Evolutionary conservation across 2,113 vertebrate genomes (phyloP).

Genomic region (Hydrochoerus hydrochaeris): DNA sequence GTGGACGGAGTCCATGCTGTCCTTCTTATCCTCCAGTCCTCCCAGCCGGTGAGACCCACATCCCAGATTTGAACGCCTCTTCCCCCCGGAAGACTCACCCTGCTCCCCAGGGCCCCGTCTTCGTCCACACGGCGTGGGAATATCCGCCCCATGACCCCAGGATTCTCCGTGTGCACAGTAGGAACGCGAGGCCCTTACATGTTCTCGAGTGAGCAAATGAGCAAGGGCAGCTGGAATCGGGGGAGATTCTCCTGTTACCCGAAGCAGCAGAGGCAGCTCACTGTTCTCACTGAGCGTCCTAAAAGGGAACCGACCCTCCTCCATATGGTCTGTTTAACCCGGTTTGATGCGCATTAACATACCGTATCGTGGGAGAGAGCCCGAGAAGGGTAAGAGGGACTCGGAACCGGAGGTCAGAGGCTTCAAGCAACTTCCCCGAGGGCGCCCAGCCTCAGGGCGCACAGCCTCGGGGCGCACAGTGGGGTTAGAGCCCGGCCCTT

Average conservation of each 20-base stretch:
- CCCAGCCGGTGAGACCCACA: background rate
- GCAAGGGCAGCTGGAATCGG: background rate
- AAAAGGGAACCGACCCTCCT: background rate
- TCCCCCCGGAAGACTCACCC: background rate
- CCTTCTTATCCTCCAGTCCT: background rate
- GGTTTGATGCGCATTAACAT: background rate
- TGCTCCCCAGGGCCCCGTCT: background rate
- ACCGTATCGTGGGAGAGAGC: background rate
- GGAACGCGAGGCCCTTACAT: background rate
- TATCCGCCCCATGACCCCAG: background rate
- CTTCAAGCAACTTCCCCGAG: background rate
- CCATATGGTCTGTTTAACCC: background rate
- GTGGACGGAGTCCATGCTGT: background rate
- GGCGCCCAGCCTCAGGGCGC: background rate
- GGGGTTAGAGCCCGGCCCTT: background rate
- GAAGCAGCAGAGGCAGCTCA: background rate
- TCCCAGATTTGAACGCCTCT: background rate
- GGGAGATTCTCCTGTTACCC: background rate
- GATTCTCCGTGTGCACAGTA: background rate
- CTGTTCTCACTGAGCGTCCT: background rate
- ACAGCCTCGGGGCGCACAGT: background rate
- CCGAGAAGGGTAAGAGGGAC: background rate
- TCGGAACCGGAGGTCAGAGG: background rate
- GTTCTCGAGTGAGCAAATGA: background rate
- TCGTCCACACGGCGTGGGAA: background rate